Percentiles rank a stretch among this genome's conserved stretches.
Evolutionary conservation across 2,797 vertebrate species (phyloP).

Genomic region (Sitta carolinensis): DNA sequence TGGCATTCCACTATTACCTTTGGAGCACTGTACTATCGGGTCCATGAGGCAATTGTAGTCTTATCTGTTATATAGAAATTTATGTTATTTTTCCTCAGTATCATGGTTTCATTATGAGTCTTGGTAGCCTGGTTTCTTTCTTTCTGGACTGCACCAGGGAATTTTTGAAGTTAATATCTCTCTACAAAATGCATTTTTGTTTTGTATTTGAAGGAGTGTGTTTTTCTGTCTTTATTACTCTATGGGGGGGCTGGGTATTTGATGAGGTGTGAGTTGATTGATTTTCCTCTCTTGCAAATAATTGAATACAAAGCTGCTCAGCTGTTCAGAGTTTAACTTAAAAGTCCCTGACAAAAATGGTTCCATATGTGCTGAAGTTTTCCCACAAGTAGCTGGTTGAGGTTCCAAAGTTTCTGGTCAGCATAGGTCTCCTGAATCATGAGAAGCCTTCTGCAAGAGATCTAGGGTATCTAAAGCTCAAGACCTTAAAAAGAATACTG

Average conservation of each 20-base stretch:
- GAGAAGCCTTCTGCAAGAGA: not conserved
- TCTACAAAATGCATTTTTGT: not conserved
- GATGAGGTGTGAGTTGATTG: not conserved
- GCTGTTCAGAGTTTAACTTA: not conserved
- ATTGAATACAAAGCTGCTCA: not conserved
- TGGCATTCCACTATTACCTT: not conserved
- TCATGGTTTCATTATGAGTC: not conserved
- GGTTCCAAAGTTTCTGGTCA: not conserved
- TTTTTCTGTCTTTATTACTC: not conserved
- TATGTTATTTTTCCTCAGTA: not conserved
- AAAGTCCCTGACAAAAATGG: not conserved
- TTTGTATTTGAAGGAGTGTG: not conserved
- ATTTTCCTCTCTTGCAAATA: slow-evolving; percentile 5
- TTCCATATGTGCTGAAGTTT: not conserved
- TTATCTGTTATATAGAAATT: not conserved
- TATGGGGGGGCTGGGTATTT: not conserved
- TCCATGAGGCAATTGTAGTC: not conserved
- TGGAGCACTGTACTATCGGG: not conserved
- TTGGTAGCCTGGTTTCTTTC: not conserved
- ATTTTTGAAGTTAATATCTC: not conserved
- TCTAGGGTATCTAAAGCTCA: not conserved
- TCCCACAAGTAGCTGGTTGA: not conserved
- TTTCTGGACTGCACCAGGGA: not conserved
- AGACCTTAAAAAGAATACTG: not conserved
- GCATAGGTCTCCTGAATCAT: not conserved